A percentile compares a stretch with the other conserved stretches of the same genome.
phyloP scores from a whole-genome alignment of 2,797 vertebrate species.

The Anableps anableps region DNA sequence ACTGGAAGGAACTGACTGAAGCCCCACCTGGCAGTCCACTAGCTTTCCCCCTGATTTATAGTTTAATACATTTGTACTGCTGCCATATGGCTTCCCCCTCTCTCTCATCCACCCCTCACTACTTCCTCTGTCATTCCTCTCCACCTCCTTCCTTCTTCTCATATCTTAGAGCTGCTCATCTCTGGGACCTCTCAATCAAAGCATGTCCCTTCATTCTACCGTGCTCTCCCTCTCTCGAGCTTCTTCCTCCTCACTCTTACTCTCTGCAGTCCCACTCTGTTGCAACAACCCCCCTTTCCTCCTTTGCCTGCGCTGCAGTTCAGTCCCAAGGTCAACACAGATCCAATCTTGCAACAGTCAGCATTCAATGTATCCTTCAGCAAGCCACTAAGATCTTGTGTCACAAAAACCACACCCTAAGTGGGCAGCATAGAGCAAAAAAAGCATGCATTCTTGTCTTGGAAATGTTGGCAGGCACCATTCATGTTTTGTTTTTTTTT shows the following conservation, averaged over 20 bases:
- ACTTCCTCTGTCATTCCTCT: constrained; percentile 55
- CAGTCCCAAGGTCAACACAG: constrained; percentile 86
- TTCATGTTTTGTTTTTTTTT: too few species aligned
- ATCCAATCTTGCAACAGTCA: constrained; percentile 85
- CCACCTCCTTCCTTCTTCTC: constrained; percentile 35
- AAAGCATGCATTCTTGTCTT: constrained; percentile 33
- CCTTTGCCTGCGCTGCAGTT: constrained; percentile 55
- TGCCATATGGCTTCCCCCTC: constrained; percentile 77
- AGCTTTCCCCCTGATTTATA: constrained; percentile 76
- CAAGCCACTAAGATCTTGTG: constrained; percentile 54
- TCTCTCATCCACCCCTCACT: constrained; percentile 23
- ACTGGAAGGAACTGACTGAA: constrained; percentile 58
- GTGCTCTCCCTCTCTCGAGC: constrained; percentile 29
- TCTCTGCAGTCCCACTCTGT: constrained; percentile 32
- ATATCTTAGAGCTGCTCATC: constrained; percentile 75
- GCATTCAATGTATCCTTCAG: constrained; percentile 76
- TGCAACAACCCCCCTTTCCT: constrained; percentile 46
- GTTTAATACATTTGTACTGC: constrained; percentile 82
- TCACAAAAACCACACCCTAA: constrained; percentile 56
- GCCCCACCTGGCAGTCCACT: constrained; percentile 72
- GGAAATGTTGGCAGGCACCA: constrained; percentile 25
- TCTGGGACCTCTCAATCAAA: constrained; percentile 72
- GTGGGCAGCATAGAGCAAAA: not conserved
- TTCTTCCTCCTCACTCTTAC: constrained; percentile 19
- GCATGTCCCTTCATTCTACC: constrained; percentile 46